Conservation (phyloP, 2,888 invertebrate genomes). For the Magallana nippona region DNA sequence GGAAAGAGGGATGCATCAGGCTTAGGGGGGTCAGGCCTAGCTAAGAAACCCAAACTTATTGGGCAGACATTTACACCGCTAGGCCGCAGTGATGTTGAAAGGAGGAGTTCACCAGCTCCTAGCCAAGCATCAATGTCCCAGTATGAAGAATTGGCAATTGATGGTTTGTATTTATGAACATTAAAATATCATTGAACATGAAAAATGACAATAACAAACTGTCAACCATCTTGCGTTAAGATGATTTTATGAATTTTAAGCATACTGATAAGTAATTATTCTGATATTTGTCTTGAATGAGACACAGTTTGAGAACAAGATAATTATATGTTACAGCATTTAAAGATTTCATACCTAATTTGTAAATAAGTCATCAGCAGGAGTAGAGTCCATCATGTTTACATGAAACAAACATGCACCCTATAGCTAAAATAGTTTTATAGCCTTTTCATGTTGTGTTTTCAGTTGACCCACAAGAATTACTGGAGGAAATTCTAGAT, state of each 20-base stretch:
- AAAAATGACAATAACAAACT: too few species aligned
- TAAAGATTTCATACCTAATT: too few species aligned
- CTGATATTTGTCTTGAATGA: too few species aligned
- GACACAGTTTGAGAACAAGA: too few species aligned
- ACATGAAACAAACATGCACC: too few species aligned
- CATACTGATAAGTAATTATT: too few species aligned
- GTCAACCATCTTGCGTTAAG: too few species aligned
- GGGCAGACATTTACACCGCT: slow-evolving; percentile 74
- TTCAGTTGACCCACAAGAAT: slow-evolving; percentile 87
- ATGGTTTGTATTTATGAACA: slow-evolving; percentile 78
- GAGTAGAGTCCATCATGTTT: too few species aligned
- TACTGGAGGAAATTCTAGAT: slow-evolving; percentile 88
- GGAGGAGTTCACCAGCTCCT: slow-evolving; percentile 68
- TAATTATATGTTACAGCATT: too few species aligned
- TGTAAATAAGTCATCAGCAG: too few species aligned
- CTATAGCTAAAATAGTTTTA: not conserved
- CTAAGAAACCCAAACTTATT: slow-evolving; percentile 79
- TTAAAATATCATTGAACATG: not conserved
- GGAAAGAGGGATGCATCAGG: slow-evolving; percentile 84
- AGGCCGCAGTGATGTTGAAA: slow-evolving; percentile 69
- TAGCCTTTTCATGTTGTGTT: slow-evolving; percentile 5
- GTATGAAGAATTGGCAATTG: slow-evolving; percentile 84
- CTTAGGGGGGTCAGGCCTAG: slow-evolving; percentile 63
- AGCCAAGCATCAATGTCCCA: slow-evolving; percentile 57
- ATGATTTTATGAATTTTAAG: too few species aligned